These are phyloP conservation scores for Saccostrea echinata DNA, from an alignment of 1,140 invertebrate genomes.

Conservation along the genomic window DNA sequence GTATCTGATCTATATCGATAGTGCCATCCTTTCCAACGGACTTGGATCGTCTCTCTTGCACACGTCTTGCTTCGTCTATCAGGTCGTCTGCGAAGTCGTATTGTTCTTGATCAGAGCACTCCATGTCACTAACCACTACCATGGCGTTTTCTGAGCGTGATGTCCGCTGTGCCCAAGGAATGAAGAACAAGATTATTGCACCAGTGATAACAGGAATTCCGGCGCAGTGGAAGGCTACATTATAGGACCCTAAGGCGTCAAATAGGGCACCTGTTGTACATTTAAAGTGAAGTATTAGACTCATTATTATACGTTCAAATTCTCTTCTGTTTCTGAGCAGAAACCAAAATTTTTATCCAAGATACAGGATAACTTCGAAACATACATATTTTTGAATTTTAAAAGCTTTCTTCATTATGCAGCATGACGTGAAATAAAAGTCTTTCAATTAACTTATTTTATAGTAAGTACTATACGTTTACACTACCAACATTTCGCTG, in stretches of 20 bases:
- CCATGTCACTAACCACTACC: constrained; percentile 44
- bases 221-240: constrained; percentile 88
- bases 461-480: too few species aligned
- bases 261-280: constrained; percentile 81
- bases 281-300: not conserved
- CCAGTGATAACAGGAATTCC: constrained; percentile 91
- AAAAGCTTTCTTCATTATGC: too few species aligned
- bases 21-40: not conserved
- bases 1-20: not conserved
- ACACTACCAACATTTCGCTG: too few species aligned
- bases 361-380: too few species aligned
- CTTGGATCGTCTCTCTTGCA: not conserved
- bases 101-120: constrained; percentile 33
- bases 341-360: too few species aligned
- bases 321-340: too few species aligned
- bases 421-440: too few species aligned
- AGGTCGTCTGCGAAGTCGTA: constrained; percentile 57
- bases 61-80: not conserved
- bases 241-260: constrained; percentile 84
- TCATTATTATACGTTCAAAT: too few species aligned
- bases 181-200: constrained; percentile 86
- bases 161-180: constrained; percentile 80
- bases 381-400: too few species aligned
- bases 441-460: too few species aligned
- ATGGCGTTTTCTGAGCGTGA: constrained; percentile 51